These are phyloP conservation scores for Tenthredo scrophulariae DNA, from an alignment of 2,888 invertebrate genomes.

Conservation along the genomic window DNA sequence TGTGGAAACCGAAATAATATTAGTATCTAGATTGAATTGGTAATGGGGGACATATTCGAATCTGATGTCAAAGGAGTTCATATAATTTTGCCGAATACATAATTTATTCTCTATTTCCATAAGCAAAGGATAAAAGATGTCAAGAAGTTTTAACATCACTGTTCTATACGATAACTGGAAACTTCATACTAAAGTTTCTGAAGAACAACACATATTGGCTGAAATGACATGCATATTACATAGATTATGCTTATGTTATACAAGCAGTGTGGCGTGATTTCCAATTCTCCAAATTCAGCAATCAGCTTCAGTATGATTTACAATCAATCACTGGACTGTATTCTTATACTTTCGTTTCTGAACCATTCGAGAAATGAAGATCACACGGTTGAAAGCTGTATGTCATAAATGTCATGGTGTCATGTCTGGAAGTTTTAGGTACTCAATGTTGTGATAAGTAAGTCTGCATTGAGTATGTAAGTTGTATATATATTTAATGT, in stretches of 20 bases:
- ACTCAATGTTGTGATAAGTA: constrained; percentile 6
- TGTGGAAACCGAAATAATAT: constrained; percentile 17
- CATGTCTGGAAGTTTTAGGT: not conserved
- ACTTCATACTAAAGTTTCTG: not conserved
- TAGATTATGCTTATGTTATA: not conserved
- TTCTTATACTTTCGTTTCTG: not conserved
- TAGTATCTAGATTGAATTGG: not conserved
- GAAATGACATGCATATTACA: constrained; percentile 31
- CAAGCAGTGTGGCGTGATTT: constrained; percentile 21
- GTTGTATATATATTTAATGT: constrained; percentile 35
- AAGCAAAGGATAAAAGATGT: not conserved
- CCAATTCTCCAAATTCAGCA: not conserved
- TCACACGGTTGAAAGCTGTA: constrained; percentile 20
- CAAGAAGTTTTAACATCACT: constrained; percentile 8
- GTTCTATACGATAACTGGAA: not conserved
- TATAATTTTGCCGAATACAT: not conserved
- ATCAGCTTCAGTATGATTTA: not conserved
- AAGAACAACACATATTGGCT: not conserved
- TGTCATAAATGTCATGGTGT: constrained; percentile 45
- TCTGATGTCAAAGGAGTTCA: not conserved
- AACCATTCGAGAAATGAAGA: constrained; percentile 20
- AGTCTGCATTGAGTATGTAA: not conserved
- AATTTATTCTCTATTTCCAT: not conserved
- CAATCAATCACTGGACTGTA: not conserved
- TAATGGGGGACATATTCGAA: not conserved